Percentiles rank a stretch among this genome's conserved stretches.
Evolutionary conservation across 1,140 invertebrate genomes (phyloP).

Genomic region (Schlechtendalia chinensis): DNA sequence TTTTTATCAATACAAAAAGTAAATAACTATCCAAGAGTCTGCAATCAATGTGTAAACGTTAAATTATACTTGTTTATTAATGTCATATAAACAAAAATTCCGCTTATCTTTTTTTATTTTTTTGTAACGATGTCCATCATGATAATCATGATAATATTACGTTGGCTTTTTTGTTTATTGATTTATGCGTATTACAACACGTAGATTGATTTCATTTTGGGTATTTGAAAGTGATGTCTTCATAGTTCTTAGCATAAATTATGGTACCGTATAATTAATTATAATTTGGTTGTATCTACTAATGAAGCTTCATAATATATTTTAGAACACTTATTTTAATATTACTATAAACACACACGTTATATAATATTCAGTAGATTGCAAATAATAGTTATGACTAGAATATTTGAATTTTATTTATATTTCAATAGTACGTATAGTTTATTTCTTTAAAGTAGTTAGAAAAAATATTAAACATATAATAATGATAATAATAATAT

Average conservation of each 20-base stretch:
- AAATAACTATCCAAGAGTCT: constrained; percentile 41
- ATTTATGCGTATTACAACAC: not conserved
- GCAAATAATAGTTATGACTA: constrained; percentile 1
- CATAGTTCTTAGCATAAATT: too few relatives aligned
- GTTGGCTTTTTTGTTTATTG: not conserved
- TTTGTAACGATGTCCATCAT: too few relatives aligned
- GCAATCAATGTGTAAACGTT: not conserved
- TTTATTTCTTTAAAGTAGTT: constrained; percentile 17
- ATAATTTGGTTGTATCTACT: not conserved
- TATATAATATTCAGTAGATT: not conserved
- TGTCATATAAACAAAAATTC: not conserved
- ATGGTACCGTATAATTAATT: not conserved
- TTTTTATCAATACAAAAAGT: not conserved
- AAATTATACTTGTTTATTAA: not conserved
- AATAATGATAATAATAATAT: not conserved
- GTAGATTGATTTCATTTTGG: not conserved
- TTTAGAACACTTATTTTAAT: constrained; percentile 16
- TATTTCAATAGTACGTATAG: constrained; percentile 4
- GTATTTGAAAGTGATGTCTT: not conserved
- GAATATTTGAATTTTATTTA: not conserved
- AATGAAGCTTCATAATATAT: constrained; percentile 10
- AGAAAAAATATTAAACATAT: not conserved
- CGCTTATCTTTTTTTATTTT: not conserved
- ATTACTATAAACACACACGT: not conserved
- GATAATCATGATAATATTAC: not conserved